phyloP scores from a whole-genome alignment of 2,797 vertebrate genomes.

The Mastacembelus armatus region DNA sequence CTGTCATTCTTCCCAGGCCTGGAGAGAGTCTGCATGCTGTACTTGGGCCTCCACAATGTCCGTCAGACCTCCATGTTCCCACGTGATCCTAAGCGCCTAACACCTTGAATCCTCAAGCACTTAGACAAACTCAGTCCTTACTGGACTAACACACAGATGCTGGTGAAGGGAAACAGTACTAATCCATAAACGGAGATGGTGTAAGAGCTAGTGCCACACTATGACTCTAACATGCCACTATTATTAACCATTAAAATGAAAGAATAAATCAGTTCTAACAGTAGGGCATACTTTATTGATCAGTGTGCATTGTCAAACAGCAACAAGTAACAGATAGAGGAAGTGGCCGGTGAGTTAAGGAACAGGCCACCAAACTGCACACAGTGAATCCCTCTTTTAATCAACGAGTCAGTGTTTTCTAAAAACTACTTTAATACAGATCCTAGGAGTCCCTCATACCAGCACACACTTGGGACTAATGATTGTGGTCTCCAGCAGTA shows the following conservation, averaged over 20 bases:
- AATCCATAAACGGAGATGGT: slow-evolving; percentile 43
- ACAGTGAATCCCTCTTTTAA: slow-evolving; percentile 31
- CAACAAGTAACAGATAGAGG: slow-evolving; percentile 23
- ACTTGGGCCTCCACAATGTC: slow-evolving; percentile 95
- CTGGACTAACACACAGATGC: slow-evolving; percentile 24
- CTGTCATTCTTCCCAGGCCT: slow-evolving; percentile 82
- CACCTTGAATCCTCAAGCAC: slow-evolving; percentile 82
- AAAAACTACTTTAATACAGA: slow-evolving; percentile 27
- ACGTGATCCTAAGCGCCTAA: slow-evolving; percentile 96
- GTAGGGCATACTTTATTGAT: slow-evolving; percentile 56
- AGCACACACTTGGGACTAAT: slow-evolving; percentile 53
- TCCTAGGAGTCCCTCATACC: slow-evolving; percentile 44
- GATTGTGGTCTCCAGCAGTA: slow-evolving; percentile 50
- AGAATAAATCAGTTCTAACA: slow-evolving; percentile 40
- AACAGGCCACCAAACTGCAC: slow-evolving; percentile 22
- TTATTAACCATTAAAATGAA: slow-evolving; percentile 47
- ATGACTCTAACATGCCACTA: slow-evolving; percentile 79
- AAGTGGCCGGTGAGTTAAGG: slow-evolving; percentile 17
- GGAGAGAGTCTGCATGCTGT: slow-evolving; percentile 98
- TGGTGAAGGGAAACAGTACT: slow-evolving; percentile 45
- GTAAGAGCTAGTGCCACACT: slow-evolving; percentile 64
- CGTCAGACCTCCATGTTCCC: slow-evolving; percentile 99
- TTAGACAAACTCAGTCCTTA: not conserved
- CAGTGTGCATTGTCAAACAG: slow-evolving; percentile 41
- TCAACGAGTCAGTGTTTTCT: slow-evolving; percentile 38